These are phyloP conservation scores for Eutolmus rufibarbis DNA, from an alignment of 2,888 invertebrate species.

Conservation along the genomic window DNA sequence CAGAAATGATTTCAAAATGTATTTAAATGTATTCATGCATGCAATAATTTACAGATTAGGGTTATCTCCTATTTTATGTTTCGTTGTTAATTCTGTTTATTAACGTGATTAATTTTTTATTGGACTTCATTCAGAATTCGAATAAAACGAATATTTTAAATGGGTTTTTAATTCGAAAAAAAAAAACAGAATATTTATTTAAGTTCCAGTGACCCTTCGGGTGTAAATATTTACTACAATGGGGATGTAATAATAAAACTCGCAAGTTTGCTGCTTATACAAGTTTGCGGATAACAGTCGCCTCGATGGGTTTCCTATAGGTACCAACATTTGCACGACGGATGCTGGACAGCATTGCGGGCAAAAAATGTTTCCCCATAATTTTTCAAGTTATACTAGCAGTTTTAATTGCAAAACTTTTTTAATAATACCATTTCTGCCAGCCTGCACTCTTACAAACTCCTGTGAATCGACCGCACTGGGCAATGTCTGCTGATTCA, in stretches of 20 bases:
- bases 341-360: not conserved
- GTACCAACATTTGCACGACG: slow-evolving; percentile 1
- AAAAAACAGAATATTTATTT: not conserved
- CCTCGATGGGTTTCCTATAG: not conserved
- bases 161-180: not conserved
- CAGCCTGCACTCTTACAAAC: slow-evolving; percentile 25
- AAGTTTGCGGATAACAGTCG: slow-evolving; percentile 23
- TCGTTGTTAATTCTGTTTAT: not conserved
- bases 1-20: too few relatives aligned
- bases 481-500: slow-evolving; percentile 41
- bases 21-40: too few relatives aligned
- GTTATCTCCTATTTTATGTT: not conserved
- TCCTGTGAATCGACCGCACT: slow-evolving; percentile 23
- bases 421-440: slow-evolving; percentile 45
- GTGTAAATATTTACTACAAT: not conserved
- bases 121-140: not conserved
- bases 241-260: not conserved
- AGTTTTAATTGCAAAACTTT: slow-evolving; percentile 48
- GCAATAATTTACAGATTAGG: too few relatives aligned
- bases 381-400: slow-evolving; percentile 28
- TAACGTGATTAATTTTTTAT: not conserved
- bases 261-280: slow-evolving; percentile 10
- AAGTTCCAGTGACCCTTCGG: not conserved
- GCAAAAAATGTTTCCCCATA: slow-evolving; percentile 34
- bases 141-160: not conserved